Base-by-base conservation (phyloP, 53 echinoderm and acorn worm species). In the Paelopatides confundens region DNA sequence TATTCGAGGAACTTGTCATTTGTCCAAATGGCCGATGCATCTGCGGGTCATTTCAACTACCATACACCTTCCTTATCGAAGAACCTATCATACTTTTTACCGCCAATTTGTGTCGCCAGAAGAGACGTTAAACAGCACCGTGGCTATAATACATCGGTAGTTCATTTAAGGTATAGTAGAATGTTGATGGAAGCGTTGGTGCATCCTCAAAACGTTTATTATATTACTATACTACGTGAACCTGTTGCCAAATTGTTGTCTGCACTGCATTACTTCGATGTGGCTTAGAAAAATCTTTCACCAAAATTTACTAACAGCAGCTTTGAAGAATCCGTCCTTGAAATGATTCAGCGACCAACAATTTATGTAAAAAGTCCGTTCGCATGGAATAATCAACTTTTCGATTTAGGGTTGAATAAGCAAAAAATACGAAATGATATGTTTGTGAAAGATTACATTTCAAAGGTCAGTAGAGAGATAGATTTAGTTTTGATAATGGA, bases 401-500 rank as follows among this genome's bases (percentile, higher is more conserved):
- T 88, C 49, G 91, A 94, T 85, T 50, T 94, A 31, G 94, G 94
- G 11, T 76, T 94, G 24, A 79, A 71, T 35, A 88, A 85, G 14
- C 24, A 77, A 35, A 51, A 52, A 23, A 89, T 91, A 49, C 58
- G 43, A 8, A 88, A 86, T 12, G 77, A 49, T 8, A 50, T 18
- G 26, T 35, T 58, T 6, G 86, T 94, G 12, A 77, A 40, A 63
- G 31, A 39, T 24, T 89, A 81, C 39, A 91, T 94, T 18, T 15
- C 31, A 8, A 91, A 69, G 29, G 49, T 94, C 1, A 65, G 31
- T 35, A 33, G n/a, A 23, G 88, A 94, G 49, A 63, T 94, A 24
- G 81, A 88, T 63, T 62, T 94, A 27, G 85, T 94, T 18, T 53
- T 94, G 32, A 85, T 94, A 4, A 94, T 86, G 31, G 91, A 94